Percentiles rank a stretch among this genome's conserved stretches.
phyloP scores from a whole-genome alignment of 2,113 vertebrate species.

The Gyps fulvus region DNA sequence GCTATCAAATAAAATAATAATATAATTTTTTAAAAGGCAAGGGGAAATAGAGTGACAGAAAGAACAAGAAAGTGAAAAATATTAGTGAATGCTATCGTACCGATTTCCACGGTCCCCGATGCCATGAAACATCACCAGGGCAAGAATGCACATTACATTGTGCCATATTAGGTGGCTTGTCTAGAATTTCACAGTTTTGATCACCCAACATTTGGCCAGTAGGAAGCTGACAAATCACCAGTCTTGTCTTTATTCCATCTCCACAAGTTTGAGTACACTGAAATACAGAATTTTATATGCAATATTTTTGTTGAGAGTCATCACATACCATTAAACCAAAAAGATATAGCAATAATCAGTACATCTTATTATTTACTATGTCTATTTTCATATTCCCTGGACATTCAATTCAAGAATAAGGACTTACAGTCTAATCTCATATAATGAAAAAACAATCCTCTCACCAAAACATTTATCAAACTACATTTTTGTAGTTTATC shows the following conservation, averaged over 20 bases:
- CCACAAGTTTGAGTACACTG: slow-evolving; percentile 93
- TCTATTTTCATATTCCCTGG: neutral
- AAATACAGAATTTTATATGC: slow-evolving; percentile 22
- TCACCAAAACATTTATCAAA: neutral
- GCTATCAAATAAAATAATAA: slow-evolving; percentile 29
- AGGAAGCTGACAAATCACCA: slow-evolving; percentile 90
- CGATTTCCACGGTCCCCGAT: slow-evolving; percentile 92
- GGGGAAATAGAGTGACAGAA: neutral
- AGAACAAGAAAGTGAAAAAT: neutral
- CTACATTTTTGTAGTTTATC: neutral
- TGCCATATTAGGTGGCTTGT: slow-evolving; percentile 85
- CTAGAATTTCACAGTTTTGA: slow-evolving; percentile 88
- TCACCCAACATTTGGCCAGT: slow-evolving; percentile 84
- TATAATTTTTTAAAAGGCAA: neutral
- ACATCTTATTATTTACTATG: neutral
- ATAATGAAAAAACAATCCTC: neutral
- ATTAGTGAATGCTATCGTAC: slow-evolving; percentile 85
- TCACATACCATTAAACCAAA: neutral
- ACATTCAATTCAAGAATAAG: neutral
- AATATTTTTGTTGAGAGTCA: neutral
- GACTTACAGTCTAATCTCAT: neutral
- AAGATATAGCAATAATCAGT: neutral
- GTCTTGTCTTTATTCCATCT: slow-evolving; percentile 86
- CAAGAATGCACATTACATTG: slow-evolving; percentile 88
- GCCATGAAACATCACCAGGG: slow-evolving; percentile 87